A percentile compares a stretch with the other conserved stretches of the same genome.
Conservation (phyloP, 2,113 vertebrate species). For the Notechis scutatus region DNA sequence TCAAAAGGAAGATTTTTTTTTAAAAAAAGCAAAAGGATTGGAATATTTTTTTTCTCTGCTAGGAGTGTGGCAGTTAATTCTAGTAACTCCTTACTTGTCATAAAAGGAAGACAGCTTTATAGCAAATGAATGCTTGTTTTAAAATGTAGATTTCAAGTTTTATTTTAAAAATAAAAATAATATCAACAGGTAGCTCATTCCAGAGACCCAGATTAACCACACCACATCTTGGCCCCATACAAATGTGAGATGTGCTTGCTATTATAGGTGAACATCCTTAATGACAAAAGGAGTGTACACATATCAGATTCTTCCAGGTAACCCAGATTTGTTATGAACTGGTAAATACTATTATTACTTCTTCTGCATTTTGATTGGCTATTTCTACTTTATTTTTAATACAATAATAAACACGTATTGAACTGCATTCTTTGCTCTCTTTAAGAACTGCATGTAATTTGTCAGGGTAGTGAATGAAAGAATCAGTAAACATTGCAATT, state of each 20-base stretch:
- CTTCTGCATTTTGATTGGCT: not conserved
- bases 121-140: not conserved
- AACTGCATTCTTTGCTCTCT: not conserved
- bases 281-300: not conserved
- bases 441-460: not conserved
- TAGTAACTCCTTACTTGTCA: not conserved
- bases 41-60: not conserved
- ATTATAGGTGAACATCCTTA: not conserved
- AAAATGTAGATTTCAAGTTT: not conserved
- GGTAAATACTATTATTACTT: not conserved
- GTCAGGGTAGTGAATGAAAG: not conserved
- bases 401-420: not conserved
- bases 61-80: not conserved
- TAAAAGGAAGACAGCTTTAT: not conserved
- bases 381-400: not conserved
- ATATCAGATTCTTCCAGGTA: not conserved
- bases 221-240: not conserved
- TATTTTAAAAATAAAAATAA: not conserved
- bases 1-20: no score
- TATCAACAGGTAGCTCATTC: not conserved
- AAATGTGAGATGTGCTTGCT: not conserved
- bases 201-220: not conserved
- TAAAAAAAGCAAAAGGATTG: not conserved
- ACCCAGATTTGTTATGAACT: not conserved
- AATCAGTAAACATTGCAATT: not conserved